These are phyloP conservation scores for Drosophila santomea DNA, from an alignment of 1,140 invertebrate species.

Conservation along the genomic window DNA sequence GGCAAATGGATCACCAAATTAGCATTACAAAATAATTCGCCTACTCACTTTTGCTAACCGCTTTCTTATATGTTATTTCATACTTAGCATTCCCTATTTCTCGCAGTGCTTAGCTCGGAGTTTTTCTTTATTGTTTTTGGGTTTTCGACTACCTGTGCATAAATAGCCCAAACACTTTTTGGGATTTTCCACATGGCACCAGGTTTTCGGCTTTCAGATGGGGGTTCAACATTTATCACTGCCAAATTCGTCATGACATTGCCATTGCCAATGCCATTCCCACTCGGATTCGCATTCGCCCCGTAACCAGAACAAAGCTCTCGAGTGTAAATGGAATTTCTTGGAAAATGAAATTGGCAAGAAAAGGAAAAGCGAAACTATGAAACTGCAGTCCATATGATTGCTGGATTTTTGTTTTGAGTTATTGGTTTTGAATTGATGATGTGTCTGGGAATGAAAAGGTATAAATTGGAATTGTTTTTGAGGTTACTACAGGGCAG, in stretches of 20 bases:
- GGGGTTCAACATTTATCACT: constrained; percentile 75
- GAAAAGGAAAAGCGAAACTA: constrained; percentile 19
- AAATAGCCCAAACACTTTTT: constrained; percentile 78
- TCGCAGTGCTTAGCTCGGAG: constrained; percentile 1
- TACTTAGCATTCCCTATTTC: neutral
- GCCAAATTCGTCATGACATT: constrained; percentile 74
- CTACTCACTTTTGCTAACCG: neutral
- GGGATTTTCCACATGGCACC: constrained; percentile 62
- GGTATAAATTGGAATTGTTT: constrained; percentile 10
- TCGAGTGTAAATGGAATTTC: constrained; percentile 79
- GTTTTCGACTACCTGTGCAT: constrained; percentile 68
- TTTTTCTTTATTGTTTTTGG: constrained; percentile 47
- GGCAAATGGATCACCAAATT: no score
- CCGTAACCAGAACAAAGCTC: constrained; percentile 59
- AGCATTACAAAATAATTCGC: neutral
- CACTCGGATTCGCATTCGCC: constrained; percentile 21
- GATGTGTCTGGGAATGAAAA: constrained; percentile 39
- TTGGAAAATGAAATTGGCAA: constrained; percentile 71
- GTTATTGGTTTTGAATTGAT: constrained; percentile 80
- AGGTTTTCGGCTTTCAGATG: constrained; percentile 34
- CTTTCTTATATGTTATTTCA: neutral
- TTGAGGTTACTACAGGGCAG: neutral
- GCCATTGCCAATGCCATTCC: constrained; percentile 44
- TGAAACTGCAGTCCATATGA: constrained; percentile 70
- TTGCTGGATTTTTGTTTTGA: constrained; percentile 70